Evolutionary conservation across 2,797 vertebrate species (phyloP).

Genomic region (Setipinna tenuifilis): DNA sequence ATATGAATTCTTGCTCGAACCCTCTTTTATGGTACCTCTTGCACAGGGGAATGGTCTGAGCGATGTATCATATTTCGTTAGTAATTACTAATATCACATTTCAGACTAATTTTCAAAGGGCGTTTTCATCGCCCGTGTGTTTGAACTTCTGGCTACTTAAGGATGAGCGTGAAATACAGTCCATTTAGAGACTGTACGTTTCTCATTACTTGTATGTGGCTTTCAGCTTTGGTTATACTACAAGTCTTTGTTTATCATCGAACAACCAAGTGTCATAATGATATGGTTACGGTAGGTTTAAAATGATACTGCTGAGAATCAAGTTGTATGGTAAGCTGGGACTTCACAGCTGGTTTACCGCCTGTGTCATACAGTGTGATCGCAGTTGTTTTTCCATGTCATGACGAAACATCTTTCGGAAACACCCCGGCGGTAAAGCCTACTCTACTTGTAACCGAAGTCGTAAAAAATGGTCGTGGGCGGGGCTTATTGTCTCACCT

Average conservation of each 20-base stretch:
- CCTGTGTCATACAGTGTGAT: background rate
- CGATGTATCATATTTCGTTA: background rate
- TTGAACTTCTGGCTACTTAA: background rate
- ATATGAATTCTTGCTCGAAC: background rate
- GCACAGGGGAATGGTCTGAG: background rate
- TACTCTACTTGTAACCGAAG: background rate
- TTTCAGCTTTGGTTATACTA: background rate
- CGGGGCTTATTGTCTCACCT: conserved; percentile 6
- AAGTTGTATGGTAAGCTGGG: background rate
- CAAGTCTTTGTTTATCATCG: no score
- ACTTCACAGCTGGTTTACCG: background rate
- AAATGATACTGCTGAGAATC: background rate
- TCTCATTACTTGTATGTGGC: background rate
- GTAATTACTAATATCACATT: background rate
- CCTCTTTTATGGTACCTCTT: background rate
- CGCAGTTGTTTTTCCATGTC: background rate
- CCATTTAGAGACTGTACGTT: background rate
- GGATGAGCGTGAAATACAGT: background rate
- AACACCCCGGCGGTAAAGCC: background rate
- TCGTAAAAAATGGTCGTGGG: background rate
- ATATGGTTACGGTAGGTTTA: no score
- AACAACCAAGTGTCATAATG: no score
- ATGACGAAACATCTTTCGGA: background rate
- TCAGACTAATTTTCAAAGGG: background rate
- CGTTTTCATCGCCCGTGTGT: background rate